Conservation (phyloP, 2,888 invertebrate genomes). For the Acrobasis suavella region DNA sequence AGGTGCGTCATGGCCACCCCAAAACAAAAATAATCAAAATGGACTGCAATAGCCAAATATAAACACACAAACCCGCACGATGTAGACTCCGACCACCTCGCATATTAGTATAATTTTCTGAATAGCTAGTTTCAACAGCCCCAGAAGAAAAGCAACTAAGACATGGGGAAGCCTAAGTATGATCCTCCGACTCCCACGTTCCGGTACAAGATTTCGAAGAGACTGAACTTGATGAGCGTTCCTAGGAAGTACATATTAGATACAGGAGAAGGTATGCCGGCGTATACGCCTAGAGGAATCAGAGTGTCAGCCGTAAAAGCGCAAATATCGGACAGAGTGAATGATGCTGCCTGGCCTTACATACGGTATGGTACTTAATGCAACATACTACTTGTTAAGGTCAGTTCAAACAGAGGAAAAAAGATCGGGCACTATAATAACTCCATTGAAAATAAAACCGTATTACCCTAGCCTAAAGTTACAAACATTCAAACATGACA, state of each 20-base stretch:
- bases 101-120: constrained; percentile 41
- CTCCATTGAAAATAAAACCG: too few relatives aligned
- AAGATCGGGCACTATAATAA: too few relatives aligned
- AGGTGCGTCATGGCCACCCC: background rate
- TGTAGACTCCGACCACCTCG: constrained; percentile 30
- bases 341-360: constrained; percentile 66
- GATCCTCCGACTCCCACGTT: constrained; percentile 56
- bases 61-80: constrained; percentile 33
- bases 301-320: constrained; percentile 57
- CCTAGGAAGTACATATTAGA: constrained; percentile 52
- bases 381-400: too few relatives aligned
- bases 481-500: too few relatives aligned
- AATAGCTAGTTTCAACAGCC: constrained; percentile 42
- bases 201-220: constrained; percentile 55
- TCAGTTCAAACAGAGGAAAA: too few relatives aligned
- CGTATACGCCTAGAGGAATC: constrained; percentile 49
- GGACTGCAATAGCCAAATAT: constrained; percentile 32
- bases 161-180: constrained; percentile 56
- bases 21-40: constrained; percentile 28
- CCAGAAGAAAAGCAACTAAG: background rate
- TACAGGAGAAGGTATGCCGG: constrained; percentile 57
- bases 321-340: constrained; percentile 51
- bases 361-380: constrained; percentile 53
- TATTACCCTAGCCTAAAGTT: too few relatives aligned
- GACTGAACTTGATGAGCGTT: constrained; percentile 57